Evolutionary conservation across 1,140 invertebrate species (phyloP).

Genomic region (Medauroidea extradentata): DNA sequence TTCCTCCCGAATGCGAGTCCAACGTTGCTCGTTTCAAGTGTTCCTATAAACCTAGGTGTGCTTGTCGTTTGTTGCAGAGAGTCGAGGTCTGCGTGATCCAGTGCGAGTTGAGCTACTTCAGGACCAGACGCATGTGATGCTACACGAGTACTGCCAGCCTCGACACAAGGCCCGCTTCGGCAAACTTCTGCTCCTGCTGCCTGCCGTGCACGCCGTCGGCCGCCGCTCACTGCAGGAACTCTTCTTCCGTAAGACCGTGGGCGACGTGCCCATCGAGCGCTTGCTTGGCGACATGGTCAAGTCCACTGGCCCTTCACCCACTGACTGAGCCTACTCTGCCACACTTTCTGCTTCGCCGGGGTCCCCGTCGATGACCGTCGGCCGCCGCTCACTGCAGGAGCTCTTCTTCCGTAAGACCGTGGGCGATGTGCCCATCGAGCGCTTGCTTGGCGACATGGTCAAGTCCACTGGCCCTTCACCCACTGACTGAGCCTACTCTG

Average conservation of each 20-base stretch:
- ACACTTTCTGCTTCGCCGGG: not conserved
- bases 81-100: conserved; percentile 55
- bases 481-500: not conserved
- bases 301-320: not conserved
- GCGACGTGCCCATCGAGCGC: conserved; percentile 63
- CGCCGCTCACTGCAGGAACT: conserved; percentile 56
- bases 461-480: conserved; percentile 1
- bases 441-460: conserved; percentile 61
- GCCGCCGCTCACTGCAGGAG: conserved; percentile 60
- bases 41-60: too few relatives aligned
- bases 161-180: conserved; percentile 61
- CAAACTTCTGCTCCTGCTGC: conserved; percentile 63
- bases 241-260: conserved; percentile 65
- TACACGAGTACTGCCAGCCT: conserved; percentile 57
- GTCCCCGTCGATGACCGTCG: too few relatives aligned
- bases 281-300: conserved; percentile 59
- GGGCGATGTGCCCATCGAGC: conserved; percentile 63
- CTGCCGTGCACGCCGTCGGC: conserved; percentile 53
- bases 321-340: not conserved
- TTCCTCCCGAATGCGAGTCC: too few relatives aligned
- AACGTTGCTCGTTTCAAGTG: too few relatives aligned
- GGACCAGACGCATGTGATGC: conserved; percentile 70
- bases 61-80: conserved; percentile 49
- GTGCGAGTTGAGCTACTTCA: conserved; percentile 64
- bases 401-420: conserved; percentile 65